A percentile compares a stretch with the other conserved stretches of the same genome.
These are phyloP conservation scores for Oryctolagus cuniculus DNA, from an alignment of 2,113 vertebrate genomes.

Conservation along the genomic window DNA sequence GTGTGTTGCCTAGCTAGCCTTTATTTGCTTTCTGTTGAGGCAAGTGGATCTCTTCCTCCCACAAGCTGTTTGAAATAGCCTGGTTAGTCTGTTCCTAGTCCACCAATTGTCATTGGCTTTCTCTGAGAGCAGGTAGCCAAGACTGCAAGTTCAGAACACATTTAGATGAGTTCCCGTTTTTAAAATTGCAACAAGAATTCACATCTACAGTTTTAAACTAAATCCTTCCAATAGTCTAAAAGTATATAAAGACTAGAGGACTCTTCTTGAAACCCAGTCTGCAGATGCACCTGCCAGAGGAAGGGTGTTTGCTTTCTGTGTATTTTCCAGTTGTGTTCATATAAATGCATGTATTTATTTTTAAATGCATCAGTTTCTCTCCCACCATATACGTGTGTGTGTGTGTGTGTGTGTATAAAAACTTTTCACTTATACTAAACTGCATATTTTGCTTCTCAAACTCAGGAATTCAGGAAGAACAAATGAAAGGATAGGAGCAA, in stretches of 20 bases:
- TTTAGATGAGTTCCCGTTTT: not conserved
- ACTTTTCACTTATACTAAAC: not conserved
- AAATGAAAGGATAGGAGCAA: not conserved
- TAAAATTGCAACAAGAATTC: not conserved
- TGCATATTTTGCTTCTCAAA: not conserved
- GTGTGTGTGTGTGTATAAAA: not conserved
- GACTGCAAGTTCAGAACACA: not conserved
- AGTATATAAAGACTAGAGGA: not conserved
- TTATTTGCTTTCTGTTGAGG: slow-evolving; percentile 53
- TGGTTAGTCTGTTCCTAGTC: not conserved
- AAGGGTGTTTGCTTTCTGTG: not conserved
- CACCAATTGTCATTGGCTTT: not conserved
- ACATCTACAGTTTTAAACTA: not conserved
- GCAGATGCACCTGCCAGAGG: not conserved
- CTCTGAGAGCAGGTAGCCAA: not conserved
- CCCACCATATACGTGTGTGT: not conserved
- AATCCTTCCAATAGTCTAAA: slow-evolving; percentile 23
- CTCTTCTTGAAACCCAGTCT: not conserved
- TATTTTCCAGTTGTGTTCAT: slow-evolving; percentile 33
- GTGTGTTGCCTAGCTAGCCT: not conserved
- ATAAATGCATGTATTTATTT: slow-evolving; percentile 34
- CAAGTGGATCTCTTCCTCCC: not conserved
- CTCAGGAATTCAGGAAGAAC: not conserved
- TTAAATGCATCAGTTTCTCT: not conserved
- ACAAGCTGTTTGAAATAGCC: not conserved